Conservation (phyloP, 35 echinoderm and acorn worm genomes). For the Heliocidaris erythrogramma region DNA sequence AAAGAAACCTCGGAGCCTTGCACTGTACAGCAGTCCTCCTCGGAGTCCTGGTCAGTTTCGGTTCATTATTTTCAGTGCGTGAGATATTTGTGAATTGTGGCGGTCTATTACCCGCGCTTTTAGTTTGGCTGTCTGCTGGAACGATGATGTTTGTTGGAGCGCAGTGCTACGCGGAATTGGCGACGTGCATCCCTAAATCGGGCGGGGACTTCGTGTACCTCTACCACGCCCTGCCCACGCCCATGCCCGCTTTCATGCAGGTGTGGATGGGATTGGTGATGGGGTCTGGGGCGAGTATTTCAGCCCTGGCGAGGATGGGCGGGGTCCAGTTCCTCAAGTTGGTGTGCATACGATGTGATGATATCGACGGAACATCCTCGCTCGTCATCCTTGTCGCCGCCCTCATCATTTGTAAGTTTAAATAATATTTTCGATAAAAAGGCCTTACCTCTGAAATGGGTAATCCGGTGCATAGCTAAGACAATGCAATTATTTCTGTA, state of each 20-base stretch:
- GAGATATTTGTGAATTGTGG: conserved; percentile 59
- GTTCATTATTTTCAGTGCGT: conserved; percentile 47
- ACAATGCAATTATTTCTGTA: background rate
- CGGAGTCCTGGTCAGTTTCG: conserved; percentile 57
- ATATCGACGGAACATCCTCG: conserved; percentile 25
- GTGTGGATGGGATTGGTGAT: conserved; percentile 73
- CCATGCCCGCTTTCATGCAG: conserved; percentile 80
- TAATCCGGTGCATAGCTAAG: no score
- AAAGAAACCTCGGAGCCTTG: conserved; percentile 33
- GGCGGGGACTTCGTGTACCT: conserved; percentile 78
- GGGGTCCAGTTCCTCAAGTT: conserved; percentile 45
- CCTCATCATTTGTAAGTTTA: conserved; percentile 67
- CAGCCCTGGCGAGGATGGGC: conserved; percentile 48
- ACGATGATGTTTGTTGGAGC: conserved; percentile 73
- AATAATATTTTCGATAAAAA: no score
- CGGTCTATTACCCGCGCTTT: conserved; percentile 64
- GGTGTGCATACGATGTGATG: conserved; percentile 32
- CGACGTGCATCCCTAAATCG: conserved; percentile 52
- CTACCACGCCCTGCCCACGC: conserved; percentile 55
- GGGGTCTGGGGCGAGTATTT: conserved; percentile 56
- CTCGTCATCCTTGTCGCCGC: conserved; percentile 67
- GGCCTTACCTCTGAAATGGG: no score
- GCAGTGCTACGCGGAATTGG: conserved; percentile 80
- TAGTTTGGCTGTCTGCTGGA: conserved; percentile 71
- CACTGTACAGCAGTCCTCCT: conserved; percentile 60